A percentile compares a stretch with the other conserved stretches of the same genome.
phyloP scores from a whole-genome alignment of 1,140 invertebrate genomes.

The Euwallacea fornicatus region DNA sequence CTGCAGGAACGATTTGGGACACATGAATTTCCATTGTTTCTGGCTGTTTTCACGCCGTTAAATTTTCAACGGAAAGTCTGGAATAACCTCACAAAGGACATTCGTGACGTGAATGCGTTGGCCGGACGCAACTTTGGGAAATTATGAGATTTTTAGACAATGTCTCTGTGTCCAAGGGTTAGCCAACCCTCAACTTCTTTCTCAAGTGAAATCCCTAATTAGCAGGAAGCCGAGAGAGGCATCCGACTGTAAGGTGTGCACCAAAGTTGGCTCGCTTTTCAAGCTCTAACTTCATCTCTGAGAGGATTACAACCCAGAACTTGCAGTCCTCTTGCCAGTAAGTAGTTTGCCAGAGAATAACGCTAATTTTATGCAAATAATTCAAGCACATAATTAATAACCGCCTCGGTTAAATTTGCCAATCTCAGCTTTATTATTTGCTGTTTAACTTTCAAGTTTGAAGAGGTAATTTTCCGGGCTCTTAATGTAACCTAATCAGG shows the following conservation, averaged over 20 bases:
- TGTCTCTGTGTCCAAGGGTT: neutral
- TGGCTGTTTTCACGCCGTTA: conserved; percentile 29
- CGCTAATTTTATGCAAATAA: conserved; percentile 37
- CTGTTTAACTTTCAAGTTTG: neutral
- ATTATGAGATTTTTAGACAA: conserved; percentile 18
- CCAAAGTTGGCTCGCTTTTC: conserved; percentile 25
- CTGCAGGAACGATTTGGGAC: conserved; percentile 26
- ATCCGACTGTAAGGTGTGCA: conserved; percentile 19
- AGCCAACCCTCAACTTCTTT: too few species aligned
- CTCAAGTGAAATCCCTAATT: neutral
- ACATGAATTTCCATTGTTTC: conserved; percentile 34
- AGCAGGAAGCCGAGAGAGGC: conserved; percentile 9
- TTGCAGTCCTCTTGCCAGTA: conserved; percentile 19
- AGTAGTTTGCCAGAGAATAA: conserved; percentile 30
- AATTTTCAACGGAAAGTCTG: conserved; percentile 30
- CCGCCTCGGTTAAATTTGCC: neutral
- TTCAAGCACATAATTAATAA: conserved; percentile 34
- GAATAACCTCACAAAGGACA: conserved; percentile 26
- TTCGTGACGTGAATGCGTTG: conserved; percentile 22
- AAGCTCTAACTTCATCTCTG: conserved; percentile 24
- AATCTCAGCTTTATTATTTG: neutral
- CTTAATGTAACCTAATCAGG: conserved; percentile 9
- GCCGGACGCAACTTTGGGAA: conserved; percentile 26
- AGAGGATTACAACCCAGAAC: conserved; percentile 17
- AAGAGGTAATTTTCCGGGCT: neutral